phyloP scores from a whole-genome alignment of 2,888 invertebrate species.

The Siphlonurus alternatus region DNA sequence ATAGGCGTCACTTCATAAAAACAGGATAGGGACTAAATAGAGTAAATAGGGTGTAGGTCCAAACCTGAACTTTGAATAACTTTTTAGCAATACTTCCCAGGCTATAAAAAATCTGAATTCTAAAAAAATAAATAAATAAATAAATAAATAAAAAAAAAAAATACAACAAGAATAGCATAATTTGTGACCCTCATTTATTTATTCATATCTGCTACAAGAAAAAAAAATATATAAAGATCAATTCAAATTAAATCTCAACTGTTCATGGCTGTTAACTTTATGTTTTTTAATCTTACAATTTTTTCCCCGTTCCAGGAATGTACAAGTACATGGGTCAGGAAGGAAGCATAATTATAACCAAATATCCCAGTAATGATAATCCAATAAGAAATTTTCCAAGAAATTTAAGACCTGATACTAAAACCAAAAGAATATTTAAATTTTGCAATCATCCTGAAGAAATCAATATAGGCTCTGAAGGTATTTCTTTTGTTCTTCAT shows the following conservation, averaged over 20 bases:
- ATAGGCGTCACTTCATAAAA: too few species aligned
- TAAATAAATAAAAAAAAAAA: too few species aligned
- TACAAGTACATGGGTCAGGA: constrained; percentile 59
- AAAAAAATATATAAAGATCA: too few species aligned
- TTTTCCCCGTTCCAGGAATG: constrained; percentile 37
- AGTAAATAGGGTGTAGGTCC: too few species aligned
- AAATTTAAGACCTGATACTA: constrained; percentile 39
- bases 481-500: constrained; percentile 26
- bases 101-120: too few species aligned
- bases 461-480: constrained; percentile 55
- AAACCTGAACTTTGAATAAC: too few species aligned
- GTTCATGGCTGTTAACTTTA: neutral
- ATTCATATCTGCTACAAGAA: too few species aligned
- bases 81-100: too few species aligned
- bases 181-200: too few species aligned
- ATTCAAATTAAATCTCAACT: neutral
- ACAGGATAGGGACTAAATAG: too few species aligned
- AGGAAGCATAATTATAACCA: constrained; percentile 24
- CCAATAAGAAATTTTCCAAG: constrained; percentile 30
- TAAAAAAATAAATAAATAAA: too few species aligned
- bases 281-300: neutral
- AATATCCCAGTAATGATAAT: constrained; percentile 28
- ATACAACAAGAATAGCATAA: too few species aligned
- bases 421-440: constrained; percentile 44
- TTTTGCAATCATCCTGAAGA: constrained; percentile 57